A percentile compares a stretch with the other conserved stretches of the same genome.
These are phyloP conservation scores for Hozukius guyotensis DNA, from an alignment of 2,797 vertebrate species.

Conservation along the genomic window DNA sequence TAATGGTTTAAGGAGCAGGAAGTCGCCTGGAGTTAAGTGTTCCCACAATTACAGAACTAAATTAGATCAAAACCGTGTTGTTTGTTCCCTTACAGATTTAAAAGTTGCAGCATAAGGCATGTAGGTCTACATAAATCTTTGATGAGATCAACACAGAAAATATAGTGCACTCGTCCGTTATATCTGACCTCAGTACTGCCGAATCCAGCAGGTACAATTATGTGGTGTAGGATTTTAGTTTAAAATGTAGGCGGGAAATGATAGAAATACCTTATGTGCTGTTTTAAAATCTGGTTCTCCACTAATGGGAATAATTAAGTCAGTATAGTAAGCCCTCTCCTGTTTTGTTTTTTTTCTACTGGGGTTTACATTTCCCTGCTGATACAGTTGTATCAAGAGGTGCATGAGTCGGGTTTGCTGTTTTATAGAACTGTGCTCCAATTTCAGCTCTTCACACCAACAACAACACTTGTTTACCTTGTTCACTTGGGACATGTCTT, in stretches of 20 bases:
- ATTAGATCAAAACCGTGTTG: conserved; percentile 43
- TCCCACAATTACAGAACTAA: conserved; percentile 44
- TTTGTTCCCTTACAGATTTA: conserved; percentile 30
- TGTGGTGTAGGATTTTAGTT: not conserved
- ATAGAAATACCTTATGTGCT: not conserved
- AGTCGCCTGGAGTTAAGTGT: conserved; percentile 44
- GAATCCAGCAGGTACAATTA: not conserved
- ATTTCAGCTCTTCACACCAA: conserved; percentile 37
- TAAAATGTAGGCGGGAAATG: not conserved
- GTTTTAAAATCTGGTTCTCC: not conserved
- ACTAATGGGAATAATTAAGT: conserved; percentile 29
- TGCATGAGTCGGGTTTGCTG: conserved; percentile 5
- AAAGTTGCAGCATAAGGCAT: conserved; percentile 35
- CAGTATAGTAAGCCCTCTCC: not conserved
- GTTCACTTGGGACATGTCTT: conserved; percentile 31
- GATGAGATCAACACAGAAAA: conserved; percentile 33
- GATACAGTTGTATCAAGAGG: conserved; percentile 34
- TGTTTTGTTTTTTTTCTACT: not conserved
- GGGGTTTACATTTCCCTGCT: conserved; percentile 36
- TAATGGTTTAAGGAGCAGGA: conserved; percentile 55
- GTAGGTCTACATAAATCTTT: conserved; percentile 47
- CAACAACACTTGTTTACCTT: conserved; percentile 46
- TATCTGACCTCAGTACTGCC: conserved; percentile 1
- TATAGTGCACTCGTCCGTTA: not conserved
- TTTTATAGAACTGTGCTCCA: conserved; percentile 18